Conservation (phyloP, 2,113 vertebrate species). For the Ceuthmochares aereus region DNA sequence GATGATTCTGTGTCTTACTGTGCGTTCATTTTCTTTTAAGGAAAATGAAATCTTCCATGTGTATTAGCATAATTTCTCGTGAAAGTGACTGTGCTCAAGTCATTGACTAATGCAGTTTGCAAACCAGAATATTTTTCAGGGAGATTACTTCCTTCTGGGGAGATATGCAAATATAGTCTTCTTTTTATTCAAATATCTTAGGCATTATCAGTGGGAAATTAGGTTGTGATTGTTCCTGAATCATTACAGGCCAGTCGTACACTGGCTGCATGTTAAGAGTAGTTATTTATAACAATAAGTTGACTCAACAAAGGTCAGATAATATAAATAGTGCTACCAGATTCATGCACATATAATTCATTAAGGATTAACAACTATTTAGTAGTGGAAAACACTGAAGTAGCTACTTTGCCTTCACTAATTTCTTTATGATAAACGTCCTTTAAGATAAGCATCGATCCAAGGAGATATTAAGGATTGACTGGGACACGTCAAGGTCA, state of each 20-base stretch:
- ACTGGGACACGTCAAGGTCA: neutral
- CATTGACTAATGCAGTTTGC: neutral
- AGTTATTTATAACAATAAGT: constrained; percentile 40
- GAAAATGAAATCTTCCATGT: constrained; percentile 19
- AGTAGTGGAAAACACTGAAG: neutral
- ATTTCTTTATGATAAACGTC: neutral
- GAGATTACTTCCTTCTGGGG: neutral
- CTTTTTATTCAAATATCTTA: neutral
- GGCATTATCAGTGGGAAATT: constrained; percentile 36
- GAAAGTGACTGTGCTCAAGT: neutral
- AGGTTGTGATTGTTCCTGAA: constrained; percentile 26
- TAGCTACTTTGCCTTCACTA: neutral
- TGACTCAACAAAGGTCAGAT: neutral
- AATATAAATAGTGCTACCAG: neutral
- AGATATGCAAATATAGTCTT: neutral
- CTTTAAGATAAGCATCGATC: neutral
- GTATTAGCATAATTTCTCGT: constrained; percentile 18
- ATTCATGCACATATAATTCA: neutral
- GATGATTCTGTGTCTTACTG: neutral
- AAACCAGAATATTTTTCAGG: neutral
- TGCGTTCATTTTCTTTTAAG: neutral
- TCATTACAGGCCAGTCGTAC: neutral
- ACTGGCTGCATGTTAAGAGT: neutral
- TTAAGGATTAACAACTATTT: neutral
- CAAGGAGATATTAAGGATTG: neutral